Evolutionary conservation across 2,797 vertebrate genomes (phyloP).

Genomic region (Cuniculus paca): DNA sequence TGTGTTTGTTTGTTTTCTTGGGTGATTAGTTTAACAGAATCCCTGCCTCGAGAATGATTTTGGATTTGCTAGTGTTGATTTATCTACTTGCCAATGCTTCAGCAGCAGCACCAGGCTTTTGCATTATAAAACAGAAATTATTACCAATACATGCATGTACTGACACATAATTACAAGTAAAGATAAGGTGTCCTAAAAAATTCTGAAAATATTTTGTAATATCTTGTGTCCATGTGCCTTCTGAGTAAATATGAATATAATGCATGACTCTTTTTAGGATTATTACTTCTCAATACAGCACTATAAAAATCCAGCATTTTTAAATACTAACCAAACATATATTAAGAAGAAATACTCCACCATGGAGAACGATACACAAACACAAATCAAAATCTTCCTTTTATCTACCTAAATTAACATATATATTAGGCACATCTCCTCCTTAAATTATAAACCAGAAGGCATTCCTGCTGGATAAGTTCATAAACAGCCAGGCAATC

Average conservation of each 20-base stretch:
- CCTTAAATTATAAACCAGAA: conserved; percentile 36
- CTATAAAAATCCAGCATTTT: conserved; percentile 52
- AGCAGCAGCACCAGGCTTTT: conserved; percentile 35
- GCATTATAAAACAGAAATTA: conserved; percentile 23
- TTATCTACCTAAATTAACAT: conserved; percentile 20
- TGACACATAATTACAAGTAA: conserved; percentile 39
- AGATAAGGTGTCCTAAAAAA: conserved; percentile 36
- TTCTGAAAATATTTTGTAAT: conserved; percentile 52
- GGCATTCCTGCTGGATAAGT: neutral
- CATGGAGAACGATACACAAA: conserved; percentile 54
- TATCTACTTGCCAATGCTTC: conserved; percentile 67
- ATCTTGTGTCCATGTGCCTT: conserved; percentile 54
- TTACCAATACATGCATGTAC: neutral
- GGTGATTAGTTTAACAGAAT: conserved; percentile 76
- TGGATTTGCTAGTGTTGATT: conserved; percentile 70
- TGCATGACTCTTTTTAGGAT: conserved; percentile 12
- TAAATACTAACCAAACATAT: conserved; percentile 49
- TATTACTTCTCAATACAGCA: conserved; percentile 28
- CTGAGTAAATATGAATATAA: conserved; percentile 68
- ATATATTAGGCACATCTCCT: neutral
- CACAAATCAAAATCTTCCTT: conserved; percentile 53
- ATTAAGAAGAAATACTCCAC: conserved; percentile 48
- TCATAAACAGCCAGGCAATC: neutral
- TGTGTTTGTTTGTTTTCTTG: conserved; percentile 74
- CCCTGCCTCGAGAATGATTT: conserved; percentile 69